Evolutionary conservation across 1,140 invertebrate species (phyloP).

Genomic region (Scylla paramamosain): DNA sequence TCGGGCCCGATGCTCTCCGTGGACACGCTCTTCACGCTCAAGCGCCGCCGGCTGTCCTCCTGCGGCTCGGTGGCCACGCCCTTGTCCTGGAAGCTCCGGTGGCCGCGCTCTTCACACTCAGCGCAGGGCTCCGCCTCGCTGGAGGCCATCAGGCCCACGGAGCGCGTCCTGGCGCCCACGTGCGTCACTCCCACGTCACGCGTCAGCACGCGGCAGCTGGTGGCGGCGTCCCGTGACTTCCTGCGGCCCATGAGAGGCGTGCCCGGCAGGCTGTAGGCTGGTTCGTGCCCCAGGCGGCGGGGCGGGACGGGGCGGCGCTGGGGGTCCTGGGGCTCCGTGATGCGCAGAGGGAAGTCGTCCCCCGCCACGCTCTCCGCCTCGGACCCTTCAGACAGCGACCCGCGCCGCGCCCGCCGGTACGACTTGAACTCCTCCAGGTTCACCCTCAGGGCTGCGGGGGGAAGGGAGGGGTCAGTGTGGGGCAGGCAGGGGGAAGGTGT

Average conservation of each 20-base stretch:
- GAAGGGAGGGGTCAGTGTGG: too few relatives aligned
- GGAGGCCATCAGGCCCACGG: slow-evolving; percentile 78
- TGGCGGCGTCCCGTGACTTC: slow-evolving; percentile 84
- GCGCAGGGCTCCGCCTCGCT: slow-evolving; percentile 47
- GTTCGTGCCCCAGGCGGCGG: slow-evolving; percentile 26
- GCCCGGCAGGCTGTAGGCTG: slow-evolving; percentile 59
- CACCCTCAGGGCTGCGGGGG: slow-evolving; percentile 72
- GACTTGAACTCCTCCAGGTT: slow-evolving; percentile 76
- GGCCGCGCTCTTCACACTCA: slow-evolving; percentile 68
- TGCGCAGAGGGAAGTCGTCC: slow-evolving; percentile 66
- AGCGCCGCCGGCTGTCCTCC: slow-evolving; percentile 39
- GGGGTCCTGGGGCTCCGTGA: slow-evolving; percentile 57
- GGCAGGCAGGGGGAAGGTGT: background rate
- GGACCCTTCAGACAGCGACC: slow-evolving; percentile 76
- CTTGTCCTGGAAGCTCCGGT: slow-evolving; percentile 50
- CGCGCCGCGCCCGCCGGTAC: slow-evolving; percentile 74
- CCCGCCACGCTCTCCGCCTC: slow-evolving; percentile 70
- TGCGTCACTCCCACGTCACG: slow-evolving; percentile 85
- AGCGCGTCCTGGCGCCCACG: slow-evolving; percentile 80
- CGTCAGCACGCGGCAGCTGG: slow-evolving; percentile 85
- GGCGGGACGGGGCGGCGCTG: background rate
- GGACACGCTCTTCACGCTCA: slow-evolving; percentile 68
- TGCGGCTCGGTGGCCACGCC: slow-evolving; percentile 53
- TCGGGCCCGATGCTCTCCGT: slow-evolving; percentile 68
- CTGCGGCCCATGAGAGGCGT: slow-evolving; percentile 54